Evolutionary conservation across 2,797 vertebrate genomes (phyloP).

Genomic region (Halcyon smyrnensis): DNA sequence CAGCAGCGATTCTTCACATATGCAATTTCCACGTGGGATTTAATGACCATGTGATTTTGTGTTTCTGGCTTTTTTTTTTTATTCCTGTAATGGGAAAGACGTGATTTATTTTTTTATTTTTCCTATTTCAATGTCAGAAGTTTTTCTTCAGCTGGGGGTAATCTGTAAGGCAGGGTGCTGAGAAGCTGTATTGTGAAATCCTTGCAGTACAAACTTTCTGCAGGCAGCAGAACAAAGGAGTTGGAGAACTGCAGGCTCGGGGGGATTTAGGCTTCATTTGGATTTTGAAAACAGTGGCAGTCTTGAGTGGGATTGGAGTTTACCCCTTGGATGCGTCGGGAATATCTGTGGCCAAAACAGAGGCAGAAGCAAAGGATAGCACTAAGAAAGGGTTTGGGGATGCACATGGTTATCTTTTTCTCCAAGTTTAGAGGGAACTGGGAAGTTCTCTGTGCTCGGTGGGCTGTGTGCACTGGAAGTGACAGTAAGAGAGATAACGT

Average conservation of each 20-base stretch:
- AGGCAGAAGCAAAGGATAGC: neutral
- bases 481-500: too few species aligned
- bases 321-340: neutral
- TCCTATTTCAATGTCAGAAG: neutral
- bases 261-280: neutral
- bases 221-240: neutral
- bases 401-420: neutral
- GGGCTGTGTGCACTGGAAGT: neutral
- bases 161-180: neutral
- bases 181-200: neutral
- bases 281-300: neutral
- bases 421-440: neutral
- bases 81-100: neutral
- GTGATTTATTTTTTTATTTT: neutral
- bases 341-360: neutral
- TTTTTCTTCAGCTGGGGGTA: neutral
- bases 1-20: neutral
- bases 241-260: neutral
- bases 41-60: neutral
- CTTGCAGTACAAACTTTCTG: rapidly evolving
- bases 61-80: neutral
- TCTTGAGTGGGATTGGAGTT: neutral
- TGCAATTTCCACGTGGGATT: neutral
- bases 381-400: neutral
- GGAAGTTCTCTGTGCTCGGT: neutral